Evolutionary conservation across 2,797 vertebrate species (phyloP), one percentile per base, ranked within the genome.

Genomic region (Takifugu rubripes): DNA sequence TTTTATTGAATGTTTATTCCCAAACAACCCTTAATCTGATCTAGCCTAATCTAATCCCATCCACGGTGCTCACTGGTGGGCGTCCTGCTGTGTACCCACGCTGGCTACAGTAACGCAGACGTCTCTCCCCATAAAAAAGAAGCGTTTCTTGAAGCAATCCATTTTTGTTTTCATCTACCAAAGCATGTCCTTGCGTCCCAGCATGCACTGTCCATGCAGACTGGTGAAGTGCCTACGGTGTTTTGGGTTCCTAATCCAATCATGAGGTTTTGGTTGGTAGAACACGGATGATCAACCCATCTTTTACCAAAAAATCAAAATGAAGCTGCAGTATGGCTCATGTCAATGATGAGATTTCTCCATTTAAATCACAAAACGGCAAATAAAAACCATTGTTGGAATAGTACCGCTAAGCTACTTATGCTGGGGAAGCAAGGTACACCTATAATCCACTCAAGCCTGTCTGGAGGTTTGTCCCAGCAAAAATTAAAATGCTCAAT

Each of bases 11-110:
- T 75, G 79, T 83, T 86, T 84, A 87, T 72, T 75, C 80, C 63
- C 73, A 83, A 84, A 78, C 74, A 79, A 64, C 68, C 69, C 56
- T 43, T 84, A 84, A 89, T 87, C 83, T 82, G 58, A 77, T 85
- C 59, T 47, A 49, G n/a, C 60, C 48, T 84, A 74, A 79, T 81
- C 84, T 87, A 87, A 89, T 88, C 83, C 74, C 49, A 84, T 85
- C 73, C 57, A 60, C 48, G 70, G 66, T 70, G 72, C 74, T 75
- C 65, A 66, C 61, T 64, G 72, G 17, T 17, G 6, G 43, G n/a
- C 43, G 5, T 45, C 43, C 43, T 45, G 15, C 43, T 33, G 33
- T 7, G 33, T 33, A 33, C 33, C 33, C 25, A 61, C 57, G 65
- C 16, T 15, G 58, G 2, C 53, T 46, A 55, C 52, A 47, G 43